A percentile compares a stretch with the other conserved stretches of the same genome.
Conservation (phyloP, 2,888 invertebrate genomes). For the Cheilosia vernalis region DNA sequence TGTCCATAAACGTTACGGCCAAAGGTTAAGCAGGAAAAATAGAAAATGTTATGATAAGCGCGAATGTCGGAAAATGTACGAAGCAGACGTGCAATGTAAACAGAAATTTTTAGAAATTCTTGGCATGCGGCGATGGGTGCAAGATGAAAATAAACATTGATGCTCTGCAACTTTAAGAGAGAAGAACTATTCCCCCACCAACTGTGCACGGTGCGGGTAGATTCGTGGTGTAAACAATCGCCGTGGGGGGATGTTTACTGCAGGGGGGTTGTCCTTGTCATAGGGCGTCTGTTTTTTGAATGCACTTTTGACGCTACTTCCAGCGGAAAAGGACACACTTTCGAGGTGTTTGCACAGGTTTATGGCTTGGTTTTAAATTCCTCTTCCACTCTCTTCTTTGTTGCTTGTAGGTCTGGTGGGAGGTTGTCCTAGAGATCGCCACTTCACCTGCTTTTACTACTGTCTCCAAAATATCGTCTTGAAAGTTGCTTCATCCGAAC, state of each 20-base stretch:
- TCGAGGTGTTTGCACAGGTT: no score
- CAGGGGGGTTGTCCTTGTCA: not conserved
- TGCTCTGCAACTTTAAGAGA: not conserved
- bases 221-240: slow-evolving; percentile 9
- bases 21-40: slow-evolving; percentile 29
- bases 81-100: slow-evolving; percentile 33
- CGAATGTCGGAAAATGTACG: slow-evolving; percentile 8
- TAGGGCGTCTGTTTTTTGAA: no score
- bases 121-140: slow-evolving; percentile 16
- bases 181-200: not conserved
- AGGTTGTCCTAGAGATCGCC: no score
- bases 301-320: no score
- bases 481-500: no score
- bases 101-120: slow-evolving; percentile 30
- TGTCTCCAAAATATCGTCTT: no score
- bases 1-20: slow-evolving; percentile 2
- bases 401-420: no score
- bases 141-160: slow-evolving; percentile 16
- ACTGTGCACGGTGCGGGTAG: not conserved
- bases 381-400: no score
- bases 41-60: slow-evolving; percentile 33
- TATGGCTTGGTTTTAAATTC: no score
- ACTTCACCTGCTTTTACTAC: no score
- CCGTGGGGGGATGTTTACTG: not conserved
- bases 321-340: no score